phyloP scores from a whole-genome alignment of 2,888 invertebrate genomes.

The Drosophila maculinotata region DNA sequence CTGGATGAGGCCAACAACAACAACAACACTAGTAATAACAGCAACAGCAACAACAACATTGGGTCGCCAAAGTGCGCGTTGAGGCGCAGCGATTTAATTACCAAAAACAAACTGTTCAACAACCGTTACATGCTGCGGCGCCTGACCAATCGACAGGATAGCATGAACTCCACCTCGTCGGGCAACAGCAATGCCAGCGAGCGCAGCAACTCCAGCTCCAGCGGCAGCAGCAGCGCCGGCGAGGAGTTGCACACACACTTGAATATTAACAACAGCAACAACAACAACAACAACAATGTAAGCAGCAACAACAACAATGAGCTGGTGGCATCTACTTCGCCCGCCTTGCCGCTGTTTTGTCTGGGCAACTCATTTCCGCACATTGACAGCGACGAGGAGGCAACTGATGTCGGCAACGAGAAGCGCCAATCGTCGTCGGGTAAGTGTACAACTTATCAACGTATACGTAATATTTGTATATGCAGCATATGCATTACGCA shows the following conservation, averaged over 20 bases:
- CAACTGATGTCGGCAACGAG: slow-evolving; percentile 81
- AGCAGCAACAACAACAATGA: slow-evolving; percentile 45
- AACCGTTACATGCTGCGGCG: slow-evolving; percentile 85
- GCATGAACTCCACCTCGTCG: slow-evolving; percentile 83
- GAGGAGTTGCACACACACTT: slow-evolving; percentile 67
- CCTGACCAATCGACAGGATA: slow-evolving; percentile 84
- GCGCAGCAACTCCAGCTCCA: slow-evolving; percentile 76
- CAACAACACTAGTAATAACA: slow-evolving; percentile 22
- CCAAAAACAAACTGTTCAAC: slow-evolving; percentile 85
- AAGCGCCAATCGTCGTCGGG: slow-evolving; percentile 76
- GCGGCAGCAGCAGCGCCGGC: slow-evolving; percentile 80
- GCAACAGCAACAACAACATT: slow-evolving; percentile 66
- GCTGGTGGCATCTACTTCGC: slow-evolving; percentile 74
- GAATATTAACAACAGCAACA: slow-evolving; percentile 39
- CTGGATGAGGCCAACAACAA: slow-evolving; percentile 62
- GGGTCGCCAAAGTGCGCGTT: slow-evolving; percentile 85
- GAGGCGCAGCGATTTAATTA: slow-evolving; percentile 85
- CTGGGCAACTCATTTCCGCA: slow-evolving; percentile 89
- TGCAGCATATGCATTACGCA: slow-evolving; percentile 63
- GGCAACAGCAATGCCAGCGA: slow-evolving; percentile 82
- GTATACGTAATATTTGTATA: slow-evolving; percentile 62
- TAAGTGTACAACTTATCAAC: slow-evolving; percentile 48
- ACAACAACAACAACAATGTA: slow-evolving; percentile 28
- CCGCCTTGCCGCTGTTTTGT: slow-evolving; percentile 87
- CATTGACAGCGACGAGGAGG: slow-evolving; percentile 90